These are phyloP conservation scores for Drosophila oshimai DNA, from an alignment of 1,140 invertebrate species.

Conservation along the genomic window DNA sequence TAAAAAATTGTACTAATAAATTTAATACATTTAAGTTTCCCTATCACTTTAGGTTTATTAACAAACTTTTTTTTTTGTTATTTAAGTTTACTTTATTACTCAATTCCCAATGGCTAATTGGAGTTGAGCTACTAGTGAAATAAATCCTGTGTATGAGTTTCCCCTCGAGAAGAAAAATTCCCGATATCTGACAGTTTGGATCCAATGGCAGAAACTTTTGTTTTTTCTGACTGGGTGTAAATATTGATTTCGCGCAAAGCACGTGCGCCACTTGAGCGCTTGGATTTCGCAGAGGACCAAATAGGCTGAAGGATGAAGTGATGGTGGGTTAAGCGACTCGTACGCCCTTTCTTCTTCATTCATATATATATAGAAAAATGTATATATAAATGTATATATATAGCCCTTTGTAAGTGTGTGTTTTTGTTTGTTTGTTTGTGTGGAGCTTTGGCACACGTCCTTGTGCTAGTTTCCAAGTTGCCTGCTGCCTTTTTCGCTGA, in stretches of 20 bases:
- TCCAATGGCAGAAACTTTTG: constrained; percentile 23
- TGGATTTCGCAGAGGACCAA: constrained; percentile 51
- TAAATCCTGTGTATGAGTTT: background rate
- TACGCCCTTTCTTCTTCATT: constrained; percentile 8
- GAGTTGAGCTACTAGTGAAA: background rate
- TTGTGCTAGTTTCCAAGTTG: constrained; percentile 75
- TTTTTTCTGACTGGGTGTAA: constrained; percentile 48
- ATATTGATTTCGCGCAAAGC: constrained; percentile 70
- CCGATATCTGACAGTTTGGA: constrained; percentile 10
- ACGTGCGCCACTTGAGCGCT: constrained; percentile 69
- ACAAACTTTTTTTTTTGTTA: background rate
- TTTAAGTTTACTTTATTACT: background rate
- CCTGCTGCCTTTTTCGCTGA: constrained; percentile 65
- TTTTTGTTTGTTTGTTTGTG: constrained; percentile 2
- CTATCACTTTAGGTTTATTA: background rate
- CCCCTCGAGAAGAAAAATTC: background rate
- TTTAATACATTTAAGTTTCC: background rate
- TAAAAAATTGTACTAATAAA: too few species aligned
- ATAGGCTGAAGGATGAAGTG: constrained; percentile 24
- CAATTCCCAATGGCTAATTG: background rate
- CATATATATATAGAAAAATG: background rate
- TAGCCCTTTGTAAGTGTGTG: background rate
- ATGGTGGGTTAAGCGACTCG: constrained; percentile 41
- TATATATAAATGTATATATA: background rate
- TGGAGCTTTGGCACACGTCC: constrained; percentile 48